Percentiles rank a stretch among this genome's conserved stretches.
These are phyloP conservation scores for Dendrolimus pini DNA, from an alignment of 2,888 invertebrate species.

Conservation along the genomic window DNA sequence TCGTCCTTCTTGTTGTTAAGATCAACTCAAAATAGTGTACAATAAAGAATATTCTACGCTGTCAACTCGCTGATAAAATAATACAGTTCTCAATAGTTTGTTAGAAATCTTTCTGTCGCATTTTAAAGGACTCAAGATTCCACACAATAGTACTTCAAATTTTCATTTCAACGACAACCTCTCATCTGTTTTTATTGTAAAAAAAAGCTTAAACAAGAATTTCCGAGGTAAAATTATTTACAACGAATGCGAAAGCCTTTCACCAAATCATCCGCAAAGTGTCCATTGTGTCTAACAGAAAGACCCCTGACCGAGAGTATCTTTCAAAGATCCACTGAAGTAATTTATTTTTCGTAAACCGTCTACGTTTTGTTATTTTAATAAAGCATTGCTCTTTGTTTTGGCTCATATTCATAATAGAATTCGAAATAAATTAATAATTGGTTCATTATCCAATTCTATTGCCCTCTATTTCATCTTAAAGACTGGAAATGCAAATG, in stretches of 20 bases:
- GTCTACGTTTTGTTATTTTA: constrained; percentile 35
- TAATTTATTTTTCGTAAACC: constrained; percentile 40
- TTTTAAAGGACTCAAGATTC: constrained; percentile 10
- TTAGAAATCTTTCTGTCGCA: neutral
- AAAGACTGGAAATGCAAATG: too few relatives aligned
- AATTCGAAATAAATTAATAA: too few relatives aligned
- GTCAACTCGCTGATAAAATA: too few relatives aligned
- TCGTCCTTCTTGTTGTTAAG: too few relatives aligned
- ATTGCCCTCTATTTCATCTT: too few relatives aligned
- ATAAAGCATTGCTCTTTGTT: constrained; percentile 6
- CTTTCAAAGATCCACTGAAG: constrained; percentile 30
- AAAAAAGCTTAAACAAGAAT: constrained; percentile 23
- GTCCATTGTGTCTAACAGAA: constrained; percentile 48
- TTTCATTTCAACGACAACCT: constrained; percentile 19
- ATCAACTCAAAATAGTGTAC: too few relatives aligned
- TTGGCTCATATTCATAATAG: too few relatives aligned
- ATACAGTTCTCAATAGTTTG: too few relatives aligned
- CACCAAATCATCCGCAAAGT: constrained; percentile 34
- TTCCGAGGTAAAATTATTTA: constrained; percentile 30
- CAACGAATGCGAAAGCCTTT: constrained; percentile 29
- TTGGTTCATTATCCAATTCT: too few relatives aligned
- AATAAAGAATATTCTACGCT: too few relatives aligned
- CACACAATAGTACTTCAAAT: constrained; percentile 15
- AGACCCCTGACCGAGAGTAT: constrained; percentile 39
- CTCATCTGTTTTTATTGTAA: constrained; percentile 16